These are phyloP conservation scores for Pyrocephalus nanus DNA, from an alignment of 2,797 vertebrate species.

Conservation along the genomic window DNA sequence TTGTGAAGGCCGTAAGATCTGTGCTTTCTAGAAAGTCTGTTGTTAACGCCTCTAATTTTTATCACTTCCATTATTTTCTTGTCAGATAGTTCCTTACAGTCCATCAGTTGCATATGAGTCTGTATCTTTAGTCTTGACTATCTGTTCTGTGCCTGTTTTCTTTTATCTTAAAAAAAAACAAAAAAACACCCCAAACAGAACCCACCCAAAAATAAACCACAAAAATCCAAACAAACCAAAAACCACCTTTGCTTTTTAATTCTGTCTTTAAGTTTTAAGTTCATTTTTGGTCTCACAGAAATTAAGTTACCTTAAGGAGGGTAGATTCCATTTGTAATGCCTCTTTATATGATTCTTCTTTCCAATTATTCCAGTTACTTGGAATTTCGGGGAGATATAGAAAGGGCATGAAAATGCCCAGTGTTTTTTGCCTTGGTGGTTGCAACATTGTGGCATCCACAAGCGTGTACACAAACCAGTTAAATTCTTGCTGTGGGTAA, in stretches of 20 bases:
- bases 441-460: constrained; percentile 1
- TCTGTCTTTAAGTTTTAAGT: not conserved
- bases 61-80: not conserved
- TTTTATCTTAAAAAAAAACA: not conserved
- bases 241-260: not conserved
- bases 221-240: not conserved
- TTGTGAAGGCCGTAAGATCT: not conserved
- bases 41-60: not conserved
- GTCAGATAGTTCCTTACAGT: not conserved
- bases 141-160: not conserved
- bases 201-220: not conserved
- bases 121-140: not conserved
- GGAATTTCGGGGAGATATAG: not conserved
- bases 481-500: not conserved
- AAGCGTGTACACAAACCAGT: not conserved
- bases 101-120: not conserved
- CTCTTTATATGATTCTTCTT: not conserved
- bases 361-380: constrained; percentile 10
- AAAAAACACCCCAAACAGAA: not conserved
- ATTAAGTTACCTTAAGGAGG: not conserved
- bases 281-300: not conserved
- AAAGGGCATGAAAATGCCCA: not conserved
- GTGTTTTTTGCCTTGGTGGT: constrained; percentile 1
- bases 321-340: not conserved
- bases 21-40: not conserved